Evolutionary conservation across 2,888 invertebrate species (phyloP), one percentile per base, ranked within the genome.

Genomic region (Crepidodera aurea): DNA sequence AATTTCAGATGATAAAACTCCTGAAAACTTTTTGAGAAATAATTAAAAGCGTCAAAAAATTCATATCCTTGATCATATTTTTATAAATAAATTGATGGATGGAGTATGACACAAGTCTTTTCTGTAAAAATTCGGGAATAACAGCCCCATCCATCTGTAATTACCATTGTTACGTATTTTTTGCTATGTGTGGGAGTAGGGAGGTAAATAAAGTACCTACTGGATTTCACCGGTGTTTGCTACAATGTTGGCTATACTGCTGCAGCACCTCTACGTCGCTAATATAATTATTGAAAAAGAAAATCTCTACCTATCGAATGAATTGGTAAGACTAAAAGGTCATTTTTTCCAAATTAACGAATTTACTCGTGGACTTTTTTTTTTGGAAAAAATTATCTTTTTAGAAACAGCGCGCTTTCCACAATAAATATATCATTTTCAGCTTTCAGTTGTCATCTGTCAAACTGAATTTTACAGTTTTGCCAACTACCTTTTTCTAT

Each of bases 221-320:
- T 76, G 78, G 78, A 79, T 79, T 79, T 79, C 79, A 80, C 80
- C 78, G 77, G 77, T 80, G 79, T 81, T 79, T 80, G 79, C 79
- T 80, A 79, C 79, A 79, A 79, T 81, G 78, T 81, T 80, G 79
- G 79, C 79, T 79, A 80, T 77, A 77, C 77, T 74, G 79, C 79
- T 80, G 78, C 79, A 81, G 80, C 80, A 80, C 80, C 78, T 79
- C 78, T 77, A 76, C 79, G 79, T 79, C 79, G 79, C 78, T 78
- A 78, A 76, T 74, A 71, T 50, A 58, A 54, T 62, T 42, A 62
- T 48, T 60, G 19, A 51, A 40, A 40, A 66, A 68, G 66, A 60
- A 51, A 42, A 55, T 65, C 68, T 74, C 67, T 73, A 74, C 71
- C 74, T 74, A 76, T 77, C 74, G 73, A 74, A 73, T 73, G 66